Evolutionary conservation across 2,888 invertebrate genomes (phyloP), one percentile per base, ranked within the genome.

Genomic region (Drosophila barbarae): DNA sequence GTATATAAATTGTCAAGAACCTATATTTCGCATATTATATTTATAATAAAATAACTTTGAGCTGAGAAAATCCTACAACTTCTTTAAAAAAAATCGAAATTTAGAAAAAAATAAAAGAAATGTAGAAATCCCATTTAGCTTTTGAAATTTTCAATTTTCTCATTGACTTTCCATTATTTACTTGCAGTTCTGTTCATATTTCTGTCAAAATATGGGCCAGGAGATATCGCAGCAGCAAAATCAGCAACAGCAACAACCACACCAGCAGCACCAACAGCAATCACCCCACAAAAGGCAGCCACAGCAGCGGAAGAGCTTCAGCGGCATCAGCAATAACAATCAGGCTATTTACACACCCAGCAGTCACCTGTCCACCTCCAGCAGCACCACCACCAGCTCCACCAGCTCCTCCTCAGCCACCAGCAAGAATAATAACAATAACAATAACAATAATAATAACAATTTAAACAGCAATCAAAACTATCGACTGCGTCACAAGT

Each of bases 191-290:
- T 63, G 73, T 77, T 76, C 75, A 78, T 86, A 81, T 76, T 82
- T 69, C 74, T 69, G 78, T 76, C 79, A 66, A 88, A 90, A 89
- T 88, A 90, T 90, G 90, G 90, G 90, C 87, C 90, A 90, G 84
- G 90, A 90, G 89, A 88, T 89, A 88, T 90, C 90, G 68, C 87
- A 89, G 60, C 88, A 89, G 77, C 81, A 87, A 82, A 87, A 84
- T 71, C 86, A 86, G 73, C 73, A 67, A 70, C 82, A 79, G 42
- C 76, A 71, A 51, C 21, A 69, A 39, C 64, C 63, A 38, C 49
- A 75, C 47, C 60, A 71, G 28, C 54, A 74, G 38, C 69, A 71
- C 32, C 49, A 69, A 41, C 63, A 74, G 47, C 34, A 69, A 74
- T 51, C 49, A 1, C 57, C 41, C 42, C 50, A 57, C 12, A 74